Evolutionary conservation across 2,888 invertebrate genomes (phyloP).

Genomic region (Operophtera brumata): DNA sequence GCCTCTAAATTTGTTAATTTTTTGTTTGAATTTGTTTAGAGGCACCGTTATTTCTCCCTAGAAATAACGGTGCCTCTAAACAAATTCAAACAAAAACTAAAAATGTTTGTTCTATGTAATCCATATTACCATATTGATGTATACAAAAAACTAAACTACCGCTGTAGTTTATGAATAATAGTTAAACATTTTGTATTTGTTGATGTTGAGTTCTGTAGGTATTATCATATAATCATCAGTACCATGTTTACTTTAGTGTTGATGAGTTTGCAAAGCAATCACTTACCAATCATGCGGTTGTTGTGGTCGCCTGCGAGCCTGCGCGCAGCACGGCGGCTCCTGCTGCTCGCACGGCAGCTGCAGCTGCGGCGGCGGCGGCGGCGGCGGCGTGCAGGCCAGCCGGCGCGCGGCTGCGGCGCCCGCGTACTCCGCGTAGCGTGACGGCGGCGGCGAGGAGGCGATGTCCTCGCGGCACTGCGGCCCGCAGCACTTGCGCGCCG

Average conservation of each 20-base stretch:
- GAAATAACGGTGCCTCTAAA: too few species aligned
- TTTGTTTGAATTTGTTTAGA: too few species aligned
- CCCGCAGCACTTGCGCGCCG: conserved; percentile 71
- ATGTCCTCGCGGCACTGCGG: conserved; percentile 73
- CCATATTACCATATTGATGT: too few species aligned
- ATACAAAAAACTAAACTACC: too few species aligned
- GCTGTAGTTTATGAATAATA: too few species aligned
- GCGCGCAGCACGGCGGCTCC: conserved; percentile 80
- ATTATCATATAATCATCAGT: too few species aligned
- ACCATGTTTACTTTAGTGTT: neutral
- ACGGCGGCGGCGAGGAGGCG: conserved; percentile 67
- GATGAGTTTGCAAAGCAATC: neutral
- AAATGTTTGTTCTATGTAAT: too few species aligned
- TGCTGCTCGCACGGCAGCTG: conserved; percentile 74
- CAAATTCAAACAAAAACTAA: too few species aligned
- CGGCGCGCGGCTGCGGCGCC: conserved; percentile 83
- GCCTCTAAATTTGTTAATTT: too few species aligned
- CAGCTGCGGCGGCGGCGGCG: conserved; percentile 72
- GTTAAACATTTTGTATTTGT: neutral
- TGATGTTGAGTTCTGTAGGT: neutral
- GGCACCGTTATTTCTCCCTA: too few species aligned
- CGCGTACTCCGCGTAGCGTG: conserved; percentile 83
- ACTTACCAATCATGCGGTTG: conserved; percentile 82
- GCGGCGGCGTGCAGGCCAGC: conserved; percentile 76
- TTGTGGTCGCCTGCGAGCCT: conserved; percentile 79